Evolutionary conservation across 2,888 invertebrate species (phyloP).

Genomic region (Mycalesis mineus): DNA sequence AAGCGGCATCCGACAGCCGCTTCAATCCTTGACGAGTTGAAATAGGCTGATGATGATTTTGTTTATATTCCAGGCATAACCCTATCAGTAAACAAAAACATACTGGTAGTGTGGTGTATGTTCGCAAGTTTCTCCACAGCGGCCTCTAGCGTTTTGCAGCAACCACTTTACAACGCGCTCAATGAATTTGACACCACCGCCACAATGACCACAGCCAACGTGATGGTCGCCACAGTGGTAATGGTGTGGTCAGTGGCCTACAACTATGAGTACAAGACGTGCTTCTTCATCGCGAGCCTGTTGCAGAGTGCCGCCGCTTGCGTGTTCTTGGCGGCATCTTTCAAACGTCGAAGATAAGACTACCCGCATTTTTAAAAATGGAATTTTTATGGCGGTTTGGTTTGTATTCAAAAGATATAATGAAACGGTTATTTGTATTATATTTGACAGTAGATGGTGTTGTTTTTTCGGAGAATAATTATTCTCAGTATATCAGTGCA

Average conservation of each 20-base stretch:
- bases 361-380: background rate
- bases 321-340: conserved; percentile 58
- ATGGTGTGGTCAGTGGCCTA: conserved; percentile 56
- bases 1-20: no score
- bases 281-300: conserved; percentile 60
- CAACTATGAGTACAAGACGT: conserved; percentile 60
- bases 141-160: conserved; percentile 58
- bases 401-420: no score
- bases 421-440: no score
- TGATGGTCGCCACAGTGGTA: conserved; percentile 54
- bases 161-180: conserved; percentile 62
- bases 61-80: conserved; percentile 51
- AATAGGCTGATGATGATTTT: no score
- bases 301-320: conserved; percentile 56
- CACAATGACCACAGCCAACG: conserved; percentile 63
- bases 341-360: conserved; percentile 49
- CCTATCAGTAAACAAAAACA: conserved; percentile 51
- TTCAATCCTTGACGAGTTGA: no score
- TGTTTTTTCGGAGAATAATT: no score
- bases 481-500: no score
- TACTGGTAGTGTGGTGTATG: conserved; percentile 67
- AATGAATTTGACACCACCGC: conserved; percentile 71
- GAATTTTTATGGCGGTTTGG: no score
- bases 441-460: no score
- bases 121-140: conserved; percentile 63